Evolutionary conservation across 2,113 vertebrate genomes (phyloP), one percentile per base, ranked within the genome.

Genomic region (Microtus pennsylvanicus): DNA sequence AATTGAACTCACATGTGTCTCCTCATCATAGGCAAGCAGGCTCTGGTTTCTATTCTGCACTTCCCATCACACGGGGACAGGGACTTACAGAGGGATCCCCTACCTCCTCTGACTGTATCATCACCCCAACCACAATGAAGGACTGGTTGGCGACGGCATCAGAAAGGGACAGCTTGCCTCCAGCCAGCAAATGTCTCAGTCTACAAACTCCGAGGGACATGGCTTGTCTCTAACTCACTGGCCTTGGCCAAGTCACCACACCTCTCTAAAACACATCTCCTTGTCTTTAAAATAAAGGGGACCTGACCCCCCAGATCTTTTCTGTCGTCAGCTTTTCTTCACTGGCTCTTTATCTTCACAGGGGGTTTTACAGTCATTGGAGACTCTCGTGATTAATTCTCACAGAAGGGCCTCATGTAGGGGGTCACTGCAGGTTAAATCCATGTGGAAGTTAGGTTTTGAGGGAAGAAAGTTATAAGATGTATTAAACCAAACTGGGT

Each of bases 1-100:
- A 80, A 90, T 28, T 55, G 90, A 76, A 94, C 72, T 70, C 88
- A 67, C 90, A 63, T 67, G 95, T 38, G 80, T 74, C 88, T 38
- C 38, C 74, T 74, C 35, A 7, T 11, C 0, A 14, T 6, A 2
- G 50, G 72, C 65, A 0, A 67, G 1, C 70, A 50, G 33, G 4
- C 24, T 9, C n/a, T 11, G 0, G 24, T 21, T 75, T 50, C 67
- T 7, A 2, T 47, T 87, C 45, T 35, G 70, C 6, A 16, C 7
- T 33, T 77, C 81, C 45, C 72, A 9, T 58, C 65, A 16, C 24
- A 24, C 0, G 5, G 58, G 45, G 90, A 47, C 67, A 28, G 67
- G 16, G 72, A 9, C 58, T 47, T 30, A 24, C 16, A 1, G 0
- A 45, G 38, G 61, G 45, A 30, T 38, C 42, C 13, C 12, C 38